phyloP scores from a whole-genome alignment of 2,797 vertebrate species.

The Chromis chromis region DNA sequence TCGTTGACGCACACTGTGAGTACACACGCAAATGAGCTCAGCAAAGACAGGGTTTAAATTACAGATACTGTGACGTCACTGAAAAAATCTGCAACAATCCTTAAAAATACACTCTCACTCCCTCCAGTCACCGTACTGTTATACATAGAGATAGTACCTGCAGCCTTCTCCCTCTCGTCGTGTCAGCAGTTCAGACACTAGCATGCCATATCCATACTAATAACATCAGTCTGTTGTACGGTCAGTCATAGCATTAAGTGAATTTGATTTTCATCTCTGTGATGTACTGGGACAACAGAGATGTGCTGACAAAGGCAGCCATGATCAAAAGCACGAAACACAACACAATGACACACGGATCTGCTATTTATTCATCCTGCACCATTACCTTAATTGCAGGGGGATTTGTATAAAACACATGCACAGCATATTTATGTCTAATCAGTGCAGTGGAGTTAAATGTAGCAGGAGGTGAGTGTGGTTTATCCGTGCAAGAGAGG shows the following conservation, averaged over 20 bases:
- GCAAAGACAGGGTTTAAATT: not conserved
- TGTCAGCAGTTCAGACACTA: constrained; percentile 56
- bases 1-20: constrained; percentile 96
- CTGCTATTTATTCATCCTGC: not conserved
- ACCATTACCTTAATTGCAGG: constrained; percentile 71
- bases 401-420: constrained; percentile 88
- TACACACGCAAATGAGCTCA: constrained; percentile 47
- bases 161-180: not conserved
- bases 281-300: constrained; percentile 58
- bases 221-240: constrained; percentile 64
- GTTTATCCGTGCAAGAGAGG: not conserved
- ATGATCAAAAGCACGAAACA: constrained; percentile 35
- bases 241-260: constrained; percentile 59
- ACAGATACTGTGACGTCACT: constrained; percentile 1
- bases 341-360: constrained; percentile 26
- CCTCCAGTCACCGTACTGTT: not conserved
- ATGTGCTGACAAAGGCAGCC: constrained; percentile 64
- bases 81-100: not conserved
- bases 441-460: constrained; percentile 83
- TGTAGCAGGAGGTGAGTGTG: constrained; percentile 15
- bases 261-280: constrained; percentile 63
- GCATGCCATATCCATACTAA: constrained; percentile 32
- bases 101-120: not conserved
- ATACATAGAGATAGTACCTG: constrained; percentile 7
- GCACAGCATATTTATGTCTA: constrained; percentile 86